Evolutionary conservation across 2,113 vertebrate species (phyloP).

Genomic region (Oncorhynchus masou): DNA sequence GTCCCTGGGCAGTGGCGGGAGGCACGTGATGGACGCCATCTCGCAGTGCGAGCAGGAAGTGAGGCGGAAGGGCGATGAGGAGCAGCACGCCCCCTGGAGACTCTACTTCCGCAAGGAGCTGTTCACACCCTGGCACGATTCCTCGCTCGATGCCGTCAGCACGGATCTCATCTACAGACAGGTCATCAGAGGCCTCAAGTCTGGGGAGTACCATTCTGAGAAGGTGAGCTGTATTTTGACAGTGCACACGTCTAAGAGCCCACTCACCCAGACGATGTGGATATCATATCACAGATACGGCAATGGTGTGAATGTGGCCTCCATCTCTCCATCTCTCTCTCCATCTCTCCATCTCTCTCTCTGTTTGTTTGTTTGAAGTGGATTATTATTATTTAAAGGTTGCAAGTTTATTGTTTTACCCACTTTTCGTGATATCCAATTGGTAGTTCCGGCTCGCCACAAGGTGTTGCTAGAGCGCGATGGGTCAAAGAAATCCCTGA

Average conservation of each 20-base stretch:
- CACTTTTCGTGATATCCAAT: too few relatives aligned
- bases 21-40: slow-evolving; percentile 86
- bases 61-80: slow-evolving; percentile 73
- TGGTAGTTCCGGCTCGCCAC: too few relatives aligned
- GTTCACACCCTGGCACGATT: slow-evolving; percentile 91
- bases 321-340: not conserved
- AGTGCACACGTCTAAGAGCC: not conserved
- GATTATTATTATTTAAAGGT: too few relatives aligned
- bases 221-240: slow-evolving; percentile 71
- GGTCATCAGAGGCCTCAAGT: slow-evolving; percentile 80
- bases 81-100: slow-evolving; percentile 80
- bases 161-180: slow-evolving; percentile 90
- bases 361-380: too few relatives aligned
- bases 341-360: not conserved
- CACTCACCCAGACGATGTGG: not conserved
- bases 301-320: not conserved
- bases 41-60: slow-evolving; percentile 90
- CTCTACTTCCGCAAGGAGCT: slow-evolving; percentile 88
- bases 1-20: slow-evolving; percentile 82
- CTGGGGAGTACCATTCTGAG: slow-evolving; percentile 84
- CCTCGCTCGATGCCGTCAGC: slow-evolving; percentile 77
- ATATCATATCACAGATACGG: not conserved
- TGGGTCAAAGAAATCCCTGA: too few relatives aligned
- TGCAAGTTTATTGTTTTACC: too few relatives aligned
- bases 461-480: too few relatives aligned